A percentile compares a stretch with the other conserved stretches of the same genome.
These are phyloP conservation scores for Tachina lurida DNA, from an alignment of 2,888 invertebrate genomes.

Conservation along the genomic window DNA sequence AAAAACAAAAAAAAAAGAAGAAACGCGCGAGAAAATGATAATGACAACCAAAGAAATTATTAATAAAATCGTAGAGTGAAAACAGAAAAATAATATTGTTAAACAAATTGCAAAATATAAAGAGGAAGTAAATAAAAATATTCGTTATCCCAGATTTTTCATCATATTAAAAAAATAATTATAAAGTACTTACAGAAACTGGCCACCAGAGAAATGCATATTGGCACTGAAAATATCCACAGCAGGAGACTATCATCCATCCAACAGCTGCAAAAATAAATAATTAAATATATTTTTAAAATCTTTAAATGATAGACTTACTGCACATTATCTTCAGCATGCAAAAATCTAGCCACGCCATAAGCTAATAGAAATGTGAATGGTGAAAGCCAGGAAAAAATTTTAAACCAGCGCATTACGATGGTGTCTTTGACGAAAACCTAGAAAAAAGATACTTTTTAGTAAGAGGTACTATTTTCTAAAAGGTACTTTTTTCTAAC, in stretches of 20 bases:
- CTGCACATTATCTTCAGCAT: constrained; percentile 84
- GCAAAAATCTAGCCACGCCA: constrained; percentile 81
- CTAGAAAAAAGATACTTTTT: constrained; percentile 76
- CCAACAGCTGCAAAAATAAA: constrained; percentile 85
- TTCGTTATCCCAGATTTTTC: background rate
- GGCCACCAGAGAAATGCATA: constrained; percentile 85
- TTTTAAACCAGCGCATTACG: constrained; percentile 88
- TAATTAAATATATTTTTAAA: background rate
- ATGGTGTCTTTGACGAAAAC: constrained; percentile 89
- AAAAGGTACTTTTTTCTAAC: too few relatives aligned
- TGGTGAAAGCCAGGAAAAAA: constrained; percentile 88
- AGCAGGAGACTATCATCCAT: constrained; percentile 86
- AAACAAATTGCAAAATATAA: background rate
- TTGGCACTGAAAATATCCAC: constrained; percentile 87
- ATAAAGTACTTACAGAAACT: constrained; percentile 84
- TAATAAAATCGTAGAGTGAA: background rate
- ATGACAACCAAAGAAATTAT: background rate
- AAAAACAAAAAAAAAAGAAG: too few relatives aligned
- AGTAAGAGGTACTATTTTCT: too few relatives aligned
- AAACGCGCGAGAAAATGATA: background rate
- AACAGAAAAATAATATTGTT: background rate
- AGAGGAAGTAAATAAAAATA: background rate
- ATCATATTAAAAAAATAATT: background rate
- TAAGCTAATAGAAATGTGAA: constrained; percentile 84
- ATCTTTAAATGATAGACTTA: constrained; percentile 79